Evolutionary conservation across 1,140 invertebrate genomes (phyloP).

Genomic region (Cotesia glomerata): DNA sequence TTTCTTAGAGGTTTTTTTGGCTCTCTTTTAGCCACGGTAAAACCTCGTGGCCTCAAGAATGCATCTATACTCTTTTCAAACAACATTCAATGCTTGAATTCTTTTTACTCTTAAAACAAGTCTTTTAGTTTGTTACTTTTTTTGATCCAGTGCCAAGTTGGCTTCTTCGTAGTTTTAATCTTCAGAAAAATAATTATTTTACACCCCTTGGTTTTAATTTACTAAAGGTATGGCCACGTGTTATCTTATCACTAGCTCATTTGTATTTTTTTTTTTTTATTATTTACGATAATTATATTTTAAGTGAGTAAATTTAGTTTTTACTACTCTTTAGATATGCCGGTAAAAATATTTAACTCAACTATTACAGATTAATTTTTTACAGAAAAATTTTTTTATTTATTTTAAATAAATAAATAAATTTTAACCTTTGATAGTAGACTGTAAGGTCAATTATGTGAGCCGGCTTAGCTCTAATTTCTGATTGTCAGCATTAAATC

Average conservation of each 20-base stretch:
- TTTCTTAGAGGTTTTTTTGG: neutral
- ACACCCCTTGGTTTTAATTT: neutral
- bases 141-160: conserved; percentile 1
- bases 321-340: neutral
- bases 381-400: neutral
- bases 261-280: neutral
- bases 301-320: neutral
- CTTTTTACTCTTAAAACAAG: neutral
- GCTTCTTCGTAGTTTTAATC: neutral
- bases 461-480: too few relatives aligned
- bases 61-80: neutral
- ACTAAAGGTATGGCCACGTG: neutral
- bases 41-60: neutral
- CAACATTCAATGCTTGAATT: neutral
- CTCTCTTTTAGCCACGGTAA: neutral
- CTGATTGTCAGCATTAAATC: too few relatives aligned
- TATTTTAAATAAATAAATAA: conserved; percentile 14
- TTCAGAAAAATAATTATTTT: neutral
- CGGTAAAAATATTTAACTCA: neutral
- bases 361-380: too few relatives aligned
- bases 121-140: neutral
- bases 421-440: neutral
- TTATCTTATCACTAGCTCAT: neutral
- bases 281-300: neutral
- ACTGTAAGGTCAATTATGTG: neutral